Conservation (phyloP, 1,140 invertebrate genomes). For the Drosophila serrata region DNA sequence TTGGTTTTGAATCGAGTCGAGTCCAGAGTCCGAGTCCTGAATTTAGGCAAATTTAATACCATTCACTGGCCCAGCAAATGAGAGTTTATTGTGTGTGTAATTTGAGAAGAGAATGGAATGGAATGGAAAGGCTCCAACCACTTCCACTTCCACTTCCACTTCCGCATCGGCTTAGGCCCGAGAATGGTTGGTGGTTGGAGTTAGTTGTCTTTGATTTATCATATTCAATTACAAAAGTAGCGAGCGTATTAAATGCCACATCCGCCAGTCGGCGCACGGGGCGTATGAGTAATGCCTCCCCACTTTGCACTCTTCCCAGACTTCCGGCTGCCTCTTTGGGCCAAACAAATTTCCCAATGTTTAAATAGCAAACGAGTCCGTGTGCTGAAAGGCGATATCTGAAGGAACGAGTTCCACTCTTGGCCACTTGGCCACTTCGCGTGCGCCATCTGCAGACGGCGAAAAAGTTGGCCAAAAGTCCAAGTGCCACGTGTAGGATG, state of each 20-base stretch:
- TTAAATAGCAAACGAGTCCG: constrained; percentile 50
- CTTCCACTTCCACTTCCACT: constrained; percentile 71
- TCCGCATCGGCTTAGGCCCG: constrained; percentile 45
- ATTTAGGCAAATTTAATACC: constrained; percentile 65
- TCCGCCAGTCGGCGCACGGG: constrained; percentile 49
- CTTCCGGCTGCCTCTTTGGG: constrained; percentile 36
- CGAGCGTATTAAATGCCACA: constrained; percentile 78
- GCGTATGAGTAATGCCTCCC: constrained; percentile 71
- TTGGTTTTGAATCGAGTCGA: constrained; percentile 67
- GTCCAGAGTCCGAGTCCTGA: neutral
- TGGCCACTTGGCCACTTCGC: constrained; percentile 62
- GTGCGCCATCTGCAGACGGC: constrained; percentile 61
- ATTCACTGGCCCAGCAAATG: constrained; percentile 60
- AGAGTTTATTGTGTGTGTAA: constrained; percentile 40
- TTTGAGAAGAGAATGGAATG: constrained; percentile 30
- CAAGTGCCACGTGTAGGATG: constrained; percentile 71
- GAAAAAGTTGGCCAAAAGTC: constrained; percentile 65
- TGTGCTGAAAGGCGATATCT: constrained; percentile 75
- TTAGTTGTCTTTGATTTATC: constrained; percentile 77
- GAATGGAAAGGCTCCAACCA: constrained; percentile 25
- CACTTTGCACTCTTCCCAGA: constrained; percentile 15
- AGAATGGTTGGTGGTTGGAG: neutral
- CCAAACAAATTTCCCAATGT: constrained; percentile 52
- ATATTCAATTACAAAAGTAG: constrained; percentile 83
- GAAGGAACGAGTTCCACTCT: constrained; percentile 47